Evolutionary conservation across 2,888 invertebrate species (phyloP).

Genomic region (Tinea semifulvella): DNA sequence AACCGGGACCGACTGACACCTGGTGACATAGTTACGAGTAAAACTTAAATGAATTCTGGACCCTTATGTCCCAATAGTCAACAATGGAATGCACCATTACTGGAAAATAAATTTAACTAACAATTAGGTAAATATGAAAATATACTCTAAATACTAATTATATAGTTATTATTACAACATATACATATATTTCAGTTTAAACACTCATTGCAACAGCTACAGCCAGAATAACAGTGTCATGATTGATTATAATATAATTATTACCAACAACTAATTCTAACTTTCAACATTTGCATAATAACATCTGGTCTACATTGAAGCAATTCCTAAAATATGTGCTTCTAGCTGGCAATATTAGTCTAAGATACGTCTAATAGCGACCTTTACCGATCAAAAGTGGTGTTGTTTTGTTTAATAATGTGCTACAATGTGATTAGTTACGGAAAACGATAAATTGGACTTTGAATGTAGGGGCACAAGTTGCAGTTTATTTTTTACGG

Average conservation of each 20-base stretch:
- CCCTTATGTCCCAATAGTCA: too few relatives aligned
- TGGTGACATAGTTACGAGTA: too few relatives aligned
- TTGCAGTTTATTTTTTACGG: too few relatives aligned
- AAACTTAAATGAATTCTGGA: too few relatives aligned
- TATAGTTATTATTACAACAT: conserved; percentile 41
- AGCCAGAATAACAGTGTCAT: conserved; percentile 6
- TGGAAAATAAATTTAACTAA: background rate
- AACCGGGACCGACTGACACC: too few relatives aligned
- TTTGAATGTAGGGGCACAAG: too few relatives aligned
- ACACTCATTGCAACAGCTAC: background rate
- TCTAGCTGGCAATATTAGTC: background rate
- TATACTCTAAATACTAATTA: conserved; percentile 2
- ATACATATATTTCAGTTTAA: conserved; percentile 39
- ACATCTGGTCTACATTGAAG: conserved; percentile 3
- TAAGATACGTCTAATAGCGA: too few relatives aligned
- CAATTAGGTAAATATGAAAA: conserved; percentile 10
- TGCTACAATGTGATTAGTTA: too few relatives aligned
- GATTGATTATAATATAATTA: background rate
- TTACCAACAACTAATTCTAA: background rate
- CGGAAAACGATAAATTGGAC: too few relatives aligned
- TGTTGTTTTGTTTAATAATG: too few relatives aligned
- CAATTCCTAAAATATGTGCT: background rate
- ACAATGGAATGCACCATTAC: too few relatives aligned
- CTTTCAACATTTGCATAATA: background rate
- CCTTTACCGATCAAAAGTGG: too few relatives aligned